Evolutionary conservation across 2,888 invertebrate genomes (phyloP).

Genomic region (Agrochola macilenta): DNA sequence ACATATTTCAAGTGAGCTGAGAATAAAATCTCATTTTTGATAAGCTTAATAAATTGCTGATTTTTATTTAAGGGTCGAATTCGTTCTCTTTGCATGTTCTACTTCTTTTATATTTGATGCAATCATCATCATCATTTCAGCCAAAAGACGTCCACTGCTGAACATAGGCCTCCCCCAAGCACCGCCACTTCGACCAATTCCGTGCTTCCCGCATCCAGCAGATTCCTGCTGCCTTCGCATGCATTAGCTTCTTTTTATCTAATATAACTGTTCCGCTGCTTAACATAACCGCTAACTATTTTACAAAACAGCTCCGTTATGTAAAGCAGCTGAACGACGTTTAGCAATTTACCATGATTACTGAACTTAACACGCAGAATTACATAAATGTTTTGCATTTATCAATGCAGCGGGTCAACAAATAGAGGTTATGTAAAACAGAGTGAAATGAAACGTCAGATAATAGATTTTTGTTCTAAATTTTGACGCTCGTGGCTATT

Average conservation of each 20-base stretch:
- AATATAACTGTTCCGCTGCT: too few relatives aligned
- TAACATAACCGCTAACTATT: too few relatives aligned
- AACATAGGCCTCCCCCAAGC: too few relatives aligned
- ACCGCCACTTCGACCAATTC: too few relatives aligned
- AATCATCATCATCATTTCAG: too few relatives aligned
- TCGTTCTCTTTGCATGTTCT: not conserved
- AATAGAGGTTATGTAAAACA: not conserved
- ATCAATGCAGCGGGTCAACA: not conserved
- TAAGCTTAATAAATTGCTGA: conserved; percentile 40
- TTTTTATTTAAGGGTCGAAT: not conserved
- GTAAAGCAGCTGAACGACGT: not conserved
- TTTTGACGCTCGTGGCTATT: not conserved
- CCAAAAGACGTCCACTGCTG: too few relatives aligned
- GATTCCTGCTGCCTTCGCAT: too few relatives aligned
- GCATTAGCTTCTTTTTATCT: too few relatives aligned
- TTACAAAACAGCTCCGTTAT: too few relatives aligned
- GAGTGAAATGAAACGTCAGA: not conserved
- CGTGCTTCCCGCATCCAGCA: too few relatives aligned
- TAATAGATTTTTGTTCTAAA: not conserved
- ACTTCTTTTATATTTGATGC: not conserved
- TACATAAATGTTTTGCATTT: not conserved
- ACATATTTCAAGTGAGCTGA: conserved; percentile 43
- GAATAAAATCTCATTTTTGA: conserved; percentile 45
- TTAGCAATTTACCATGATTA: not conserved
- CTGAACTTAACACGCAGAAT: not conserved